A percentile compares a stretch with the other conserved stretches of the same genome.
Conservation (phyloP, 2,797 vertebrate genomes). For the Hirundo rustica region DNA sequence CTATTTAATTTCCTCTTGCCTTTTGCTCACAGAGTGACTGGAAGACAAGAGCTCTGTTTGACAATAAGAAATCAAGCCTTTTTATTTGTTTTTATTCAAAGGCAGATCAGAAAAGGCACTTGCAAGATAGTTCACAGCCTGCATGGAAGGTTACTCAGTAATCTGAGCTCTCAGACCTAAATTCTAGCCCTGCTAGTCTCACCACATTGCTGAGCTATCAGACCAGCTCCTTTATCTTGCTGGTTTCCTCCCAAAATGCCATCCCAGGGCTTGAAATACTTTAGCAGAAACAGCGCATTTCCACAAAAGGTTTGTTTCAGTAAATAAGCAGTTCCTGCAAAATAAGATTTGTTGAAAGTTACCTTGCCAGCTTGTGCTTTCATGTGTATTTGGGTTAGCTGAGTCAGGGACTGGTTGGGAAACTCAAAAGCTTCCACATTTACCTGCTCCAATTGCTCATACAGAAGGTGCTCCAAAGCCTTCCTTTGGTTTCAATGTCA, state of each 20-base stretch:
- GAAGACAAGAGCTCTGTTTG: not conserved
- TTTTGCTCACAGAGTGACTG: not conserved
- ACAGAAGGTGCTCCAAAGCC: not conserved
- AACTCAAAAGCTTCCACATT: not conserved
- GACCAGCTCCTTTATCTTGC: not conserved
- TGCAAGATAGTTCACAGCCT: not conserved
- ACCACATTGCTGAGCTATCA: not conserved
- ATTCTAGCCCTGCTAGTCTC: not conserved
- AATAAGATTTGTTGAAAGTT: not conserved
- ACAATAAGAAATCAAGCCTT: not conserved
- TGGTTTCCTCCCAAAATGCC: not conserved
- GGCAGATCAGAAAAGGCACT: not conserved
- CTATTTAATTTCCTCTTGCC: not conserved
- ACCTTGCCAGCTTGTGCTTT: not conserved
- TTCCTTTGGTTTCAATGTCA: not conserved
- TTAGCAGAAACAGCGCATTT: not conserved
- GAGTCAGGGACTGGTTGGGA: not conserved
- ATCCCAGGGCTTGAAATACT: not conserved
- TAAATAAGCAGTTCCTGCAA: not conserved
- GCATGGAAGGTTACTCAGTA: not conserved
- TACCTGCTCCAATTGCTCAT: not conserved
- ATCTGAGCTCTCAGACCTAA: not conserved
- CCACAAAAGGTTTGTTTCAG: not conserved
- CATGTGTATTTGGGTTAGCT: accelerated
- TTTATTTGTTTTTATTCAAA: not conserved